Evolutionary conservation across 2,888 invertebrate species (phyloP).

Genomic region (Heteromyza rotundicornis): DNA sequence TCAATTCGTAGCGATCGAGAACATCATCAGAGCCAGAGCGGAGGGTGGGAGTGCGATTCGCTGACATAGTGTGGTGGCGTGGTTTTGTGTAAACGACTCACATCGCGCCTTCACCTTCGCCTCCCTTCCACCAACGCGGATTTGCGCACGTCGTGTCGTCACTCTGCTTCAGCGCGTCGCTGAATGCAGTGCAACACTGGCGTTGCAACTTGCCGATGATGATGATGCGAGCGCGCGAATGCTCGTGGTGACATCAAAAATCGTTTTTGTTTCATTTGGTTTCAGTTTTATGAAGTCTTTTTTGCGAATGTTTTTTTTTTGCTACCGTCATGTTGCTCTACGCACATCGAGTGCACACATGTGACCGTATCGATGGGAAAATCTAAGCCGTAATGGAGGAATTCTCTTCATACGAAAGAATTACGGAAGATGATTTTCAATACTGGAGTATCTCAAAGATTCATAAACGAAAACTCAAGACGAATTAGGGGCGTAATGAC

Average conservation of each 20-base stretch:
- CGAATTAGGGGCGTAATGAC: no score
- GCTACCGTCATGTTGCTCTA: no score
- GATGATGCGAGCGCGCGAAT: constrained; percentile 11
- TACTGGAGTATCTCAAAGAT: no score
- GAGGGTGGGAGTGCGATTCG: neutral
- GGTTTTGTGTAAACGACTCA: neutral
- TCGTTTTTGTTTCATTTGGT: neutral
- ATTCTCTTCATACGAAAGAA: no score
- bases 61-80: neutral
- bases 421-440: no score
- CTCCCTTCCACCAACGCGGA: constrained; percentile 17
- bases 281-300: neutral
- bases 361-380: no score
- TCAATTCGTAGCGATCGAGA: neutral
- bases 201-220: constrained; percentile 22
- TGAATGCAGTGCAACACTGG: constrained; percentile 15
- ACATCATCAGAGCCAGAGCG: no score
- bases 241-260: neutral
- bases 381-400: no score
- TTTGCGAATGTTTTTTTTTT: neutral
- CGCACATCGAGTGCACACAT: no score
- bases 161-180: constrained; percentile 5
- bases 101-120: no score
- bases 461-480: no score
- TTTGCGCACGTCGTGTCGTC: neutral